Percentiles rank a stretch among this genome's conserved stretches.
These are phyloP conservation scores for Mizuhopecten yessoensis DNA, from an alignment of 1,140 invertebrate genomes.

Conservation along the genomic window DNA sequence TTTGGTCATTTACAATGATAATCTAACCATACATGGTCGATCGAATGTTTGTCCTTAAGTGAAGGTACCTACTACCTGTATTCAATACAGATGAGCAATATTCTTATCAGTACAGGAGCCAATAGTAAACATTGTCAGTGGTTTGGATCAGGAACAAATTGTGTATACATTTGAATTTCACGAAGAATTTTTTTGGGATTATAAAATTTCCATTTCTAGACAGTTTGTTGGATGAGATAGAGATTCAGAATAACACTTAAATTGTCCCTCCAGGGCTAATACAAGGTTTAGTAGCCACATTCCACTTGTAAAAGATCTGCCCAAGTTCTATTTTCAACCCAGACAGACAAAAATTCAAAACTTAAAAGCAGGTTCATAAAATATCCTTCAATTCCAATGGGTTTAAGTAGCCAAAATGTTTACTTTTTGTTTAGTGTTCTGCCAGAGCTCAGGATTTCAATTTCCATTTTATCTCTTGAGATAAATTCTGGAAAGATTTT, in stretches of 20 bases:
- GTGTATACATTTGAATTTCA: slow-evolving; percentile 6
- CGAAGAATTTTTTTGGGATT: neutral
- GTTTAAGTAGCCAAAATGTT: neutral
- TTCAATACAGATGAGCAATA: no score
- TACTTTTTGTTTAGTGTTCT: neutral
- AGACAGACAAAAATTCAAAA: neutral
- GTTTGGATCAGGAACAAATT: neutral
- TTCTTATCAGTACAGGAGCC: neutral
- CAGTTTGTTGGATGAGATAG: neutral
- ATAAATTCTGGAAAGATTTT: slow-evolving; percentile 35
- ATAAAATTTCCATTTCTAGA: neutral
- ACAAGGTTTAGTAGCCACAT: neutral
- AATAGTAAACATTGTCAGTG: neutral
- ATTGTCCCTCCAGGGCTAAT: neutral
- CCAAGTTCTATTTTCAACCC: slow-evolving; percentile 2
- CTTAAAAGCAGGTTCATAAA: neutral
- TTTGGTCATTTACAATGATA: no score
- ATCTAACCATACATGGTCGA: no score
- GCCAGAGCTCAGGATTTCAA: neutral
- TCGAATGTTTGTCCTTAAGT: no score
- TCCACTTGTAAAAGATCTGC: neutral
- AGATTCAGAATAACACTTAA: neutral
- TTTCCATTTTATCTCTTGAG: neutral
- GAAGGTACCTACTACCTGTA: no score
- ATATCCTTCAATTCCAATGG: neutral